phyloP scores from a whole-genome alignment of 2,888 invertebrate species.

The Sisyra nigra region DNA sequence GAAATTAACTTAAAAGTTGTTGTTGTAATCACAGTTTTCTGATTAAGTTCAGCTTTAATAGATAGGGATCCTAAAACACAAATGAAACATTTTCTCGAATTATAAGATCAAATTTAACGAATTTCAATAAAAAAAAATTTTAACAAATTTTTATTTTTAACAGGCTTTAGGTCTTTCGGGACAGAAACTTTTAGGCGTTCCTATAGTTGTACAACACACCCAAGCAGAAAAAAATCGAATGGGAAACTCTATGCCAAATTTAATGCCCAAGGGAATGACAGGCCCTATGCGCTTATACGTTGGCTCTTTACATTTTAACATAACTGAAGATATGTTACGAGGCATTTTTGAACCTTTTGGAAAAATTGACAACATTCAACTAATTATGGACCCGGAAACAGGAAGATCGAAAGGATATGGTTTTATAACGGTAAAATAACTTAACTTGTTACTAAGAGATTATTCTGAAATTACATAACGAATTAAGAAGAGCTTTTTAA shows the following conservation, averaged over 20 bases:
- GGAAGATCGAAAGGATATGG: constrained; percentile 95
- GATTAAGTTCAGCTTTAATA: too few species aligned
- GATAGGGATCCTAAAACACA: too few species aligned
- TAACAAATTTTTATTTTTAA: constrained; percentile 8
- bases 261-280: constrained; percentile 73
- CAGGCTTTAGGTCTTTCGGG: constrained; percentile 90
- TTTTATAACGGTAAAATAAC: constrained; percentile 87
- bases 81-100: too few species aligned
- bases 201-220: constrained; percentile 95
- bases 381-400: constrained; percentile 91
- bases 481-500: too few species aligned
- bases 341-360: constrained; percentile 99
- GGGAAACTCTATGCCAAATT: constrained; percentile 68
- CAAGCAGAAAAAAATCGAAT: constrained; percentile 92
- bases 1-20: too few species aligned
- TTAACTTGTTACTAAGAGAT: constrained; percentile 14
- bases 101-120: too few species aligned
- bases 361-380: constrained; percentile 86
- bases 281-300: constrained; percentile 96
- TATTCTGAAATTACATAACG: constrained; percentile 7
- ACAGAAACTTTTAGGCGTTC: constrained; percentile 87
- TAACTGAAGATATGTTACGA: constrained; percentile 95
- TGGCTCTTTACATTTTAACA: constrained; percentile 95
- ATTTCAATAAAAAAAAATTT: not conserved
- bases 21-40: too few species aligned